Base-by-base conservation (phyloP, 2,797 vertebrate genomes). In the Anas bahamensis region DNA sequence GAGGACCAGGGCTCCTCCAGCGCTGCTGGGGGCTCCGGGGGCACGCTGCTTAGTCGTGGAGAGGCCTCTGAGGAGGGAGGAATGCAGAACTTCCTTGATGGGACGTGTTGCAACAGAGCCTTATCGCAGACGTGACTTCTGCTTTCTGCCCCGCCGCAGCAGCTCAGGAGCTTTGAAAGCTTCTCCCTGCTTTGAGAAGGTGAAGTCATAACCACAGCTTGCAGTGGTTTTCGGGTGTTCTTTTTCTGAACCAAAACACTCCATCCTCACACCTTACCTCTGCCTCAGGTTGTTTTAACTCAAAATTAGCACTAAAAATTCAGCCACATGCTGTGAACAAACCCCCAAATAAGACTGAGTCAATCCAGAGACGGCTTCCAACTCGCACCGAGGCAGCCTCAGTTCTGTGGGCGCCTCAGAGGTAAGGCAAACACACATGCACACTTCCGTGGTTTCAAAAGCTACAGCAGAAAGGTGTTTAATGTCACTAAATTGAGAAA, bases 41-140 rank as follows among this genome's bases (percentile, higher is more conserved):
- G n/a, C 65, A 10, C 46, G 4, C 17, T 15, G 26, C 24, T 65
- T 74, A 37, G 29, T 46, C 0, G 0, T 18, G 5, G 6, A 0
- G 0, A 8, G 55, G 76, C 93, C 90, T 65, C 55, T 3, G 1
- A 89, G 91, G 85, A 83, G 86, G 55, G 48, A 78, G 31, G 2
- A 86, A 33, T 1, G 8, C 57, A 33, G 37, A 17, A 48, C 60
- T 78, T 78, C 75, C 80, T 61, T 10, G 59, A 46, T 52, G 72
- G 26, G 24, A 24, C 1, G 0, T 57, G 55, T 18, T 80, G 76
- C 60, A 84, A 33, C 9, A 5, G 60, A 73, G 44, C 7, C 52
- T 82, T 64, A 74, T 44, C 86, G 88, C 63, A 13, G 39, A 70
- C 4, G 1, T 52, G 60, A 48, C 31, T 72, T 77, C 79, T 31